Conservation (phyloP, 2,888 invertebrate species). For the Amiota mariae region DNA sequence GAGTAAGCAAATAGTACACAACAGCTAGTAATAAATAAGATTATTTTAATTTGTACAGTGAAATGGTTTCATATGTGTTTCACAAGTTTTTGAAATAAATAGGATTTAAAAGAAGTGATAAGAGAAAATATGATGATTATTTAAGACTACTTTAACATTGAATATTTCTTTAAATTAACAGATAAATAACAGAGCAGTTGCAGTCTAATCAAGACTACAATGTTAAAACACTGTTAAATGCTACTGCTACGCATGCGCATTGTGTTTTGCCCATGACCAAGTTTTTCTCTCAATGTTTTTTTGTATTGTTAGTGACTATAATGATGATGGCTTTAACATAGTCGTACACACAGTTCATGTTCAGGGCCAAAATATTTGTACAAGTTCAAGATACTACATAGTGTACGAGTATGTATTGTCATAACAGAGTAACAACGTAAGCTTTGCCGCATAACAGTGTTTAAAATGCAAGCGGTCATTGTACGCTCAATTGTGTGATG, state of each 20-base stretch:
- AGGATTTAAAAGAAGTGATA: not conserved
- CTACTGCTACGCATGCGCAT: constrained; percentile 20
- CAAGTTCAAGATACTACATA: not conserved
- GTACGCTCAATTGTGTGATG: constrained; percentile 26
- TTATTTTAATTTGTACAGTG: too few relatives aligned
- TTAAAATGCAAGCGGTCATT: not conserved
- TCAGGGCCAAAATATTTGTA: constrained; percentile 22
- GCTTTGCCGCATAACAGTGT: not conserved
- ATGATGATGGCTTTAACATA: too few relatives aligned
- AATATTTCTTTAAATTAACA: too few relatives aligned
- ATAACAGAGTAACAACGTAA: constrained; percentile 11
- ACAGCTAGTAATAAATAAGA: too few relatives aligned
- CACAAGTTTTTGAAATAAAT: too few relatives aligned
- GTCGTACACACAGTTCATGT: constrained; percentile 28
- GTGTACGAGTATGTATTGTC: too few relatives aligned
- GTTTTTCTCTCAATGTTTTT: not conserved
- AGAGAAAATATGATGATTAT: not conserved
- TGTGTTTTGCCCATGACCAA: constrained; percentile 36
- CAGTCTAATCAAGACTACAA: too few relatives aligned
- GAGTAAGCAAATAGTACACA: too few relatives aligned
- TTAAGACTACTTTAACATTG: too few relatives aligned
- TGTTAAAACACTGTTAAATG: constrained; percentile 21
- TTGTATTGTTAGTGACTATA: too few relatives aligned
- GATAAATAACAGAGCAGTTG: too few relatives aligned
- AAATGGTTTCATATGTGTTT: too few relatives aligned